These are phyloP conservation scores for Gambusia yucatana DNA, from an alignment of 2,797 vertebrate species.

Conservation along the genomic window DNA sequence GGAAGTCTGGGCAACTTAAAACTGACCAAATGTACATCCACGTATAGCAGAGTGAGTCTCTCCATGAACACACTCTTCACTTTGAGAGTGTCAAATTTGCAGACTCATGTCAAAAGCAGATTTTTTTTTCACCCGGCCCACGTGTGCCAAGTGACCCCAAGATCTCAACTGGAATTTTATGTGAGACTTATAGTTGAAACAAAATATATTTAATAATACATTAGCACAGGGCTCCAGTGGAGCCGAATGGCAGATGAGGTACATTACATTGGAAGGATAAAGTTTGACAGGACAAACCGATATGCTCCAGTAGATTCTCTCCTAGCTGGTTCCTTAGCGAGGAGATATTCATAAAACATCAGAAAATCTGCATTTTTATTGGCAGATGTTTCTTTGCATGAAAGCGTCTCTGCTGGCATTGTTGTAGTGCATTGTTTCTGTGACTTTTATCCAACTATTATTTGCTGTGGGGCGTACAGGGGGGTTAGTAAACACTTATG, in stretches of 20 bases:
- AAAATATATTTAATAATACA: constrained; percentile 69
- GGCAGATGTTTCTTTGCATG: background rate
- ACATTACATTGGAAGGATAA: constrained; percentile 19
- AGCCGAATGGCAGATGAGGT: constrained; percentile 32
- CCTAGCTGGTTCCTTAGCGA: background rate
- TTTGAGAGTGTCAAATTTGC: constrained; percentile 22
- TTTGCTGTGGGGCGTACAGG: background rate
- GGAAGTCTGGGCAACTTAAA: background rate
- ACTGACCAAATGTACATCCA: background rate
- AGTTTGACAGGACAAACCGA: constrained; percentile 10
- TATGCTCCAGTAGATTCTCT: constrained; percentile 14
- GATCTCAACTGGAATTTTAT: constrained; percentile 54
- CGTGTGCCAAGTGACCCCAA: constrained; percentile 21
- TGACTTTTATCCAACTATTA: background rate
- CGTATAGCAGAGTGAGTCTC: constrained; percentile 1
- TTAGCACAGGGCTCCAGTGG: constrained; percentile 44
- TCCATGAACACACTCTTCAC: constrained; percentile 8
- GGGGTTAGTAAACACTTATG: background rate
- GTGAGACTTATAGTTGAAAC: constrained; percentile 49
- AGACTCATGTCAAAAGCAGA: constrained; percentile 14
- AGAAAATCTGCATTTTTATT: background rate
- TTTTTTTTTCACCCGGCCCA: background rate
- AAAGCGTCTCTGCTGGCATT: background rate
- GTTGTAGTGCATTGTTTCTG: background rate
- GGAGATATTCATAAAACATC: background rate